Base-by-base conservation (phyloP, 64 coral and sea anemone species). In the Dendrophyllia cribrosa region DNA sequence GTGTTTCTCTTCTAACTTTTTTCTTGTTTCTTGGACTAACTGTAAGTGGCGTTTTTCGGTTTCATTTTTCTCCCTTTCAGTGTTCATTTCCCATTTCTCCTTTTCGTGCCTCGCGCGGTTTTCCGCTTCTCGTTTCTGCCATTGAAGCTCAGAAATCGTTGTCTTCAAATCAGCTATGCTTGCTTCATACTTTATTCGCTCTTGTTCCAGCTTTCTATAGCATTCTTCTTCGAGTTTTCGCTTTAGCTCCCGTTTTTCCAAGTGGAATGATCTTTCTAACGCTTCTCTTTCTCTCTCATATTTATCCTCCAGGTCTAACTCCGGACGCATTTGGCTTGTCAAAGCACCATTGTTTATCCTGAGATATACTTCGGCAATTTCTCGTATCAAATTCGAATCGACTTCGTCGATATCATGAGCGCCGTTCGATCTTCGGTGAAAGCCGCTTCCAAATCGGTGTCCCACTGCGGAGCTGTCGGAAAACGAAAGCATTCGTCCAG, bases 281-380 rank as follows among this genome's bases (percentile, higher is more conserved):
- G 88, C 80, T 51, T 99, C 94, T 66, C 84, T 81, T 78, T 99
- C 94, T 69, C 92, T 77, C 46, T 99, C 97, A 67, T 88, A 93
- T 93, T 96, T 99, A 77, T 99, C 97, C 77, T 99, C 97, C 5
- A 99, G 65, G 56, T 99, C 97, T 15, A 99, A 79, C 43, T 99
- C 97, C 52, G 94, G 97, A 7, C 94, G 87, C 9, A 99, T 87
- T 56, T 89, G 51, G 64, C 97, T 94, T 10, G 94, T 93, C 60
- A 94, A 61, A 16, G 76, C 56, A 17, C 94, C 84, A 71, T 90
- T 91, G 72, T 96, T 93, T 79, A 99, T 91, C 85, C 97, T 51
- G 12, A 99, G 66, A 72, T 97, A 97, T 3, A 97, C 92, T 43
- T 97, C 95, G 17, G 95, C 95, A 51, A 97, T 97, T 91, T 97